phyloP scores from a whole-genome alignment of 2,113 vertebrate species.

The Pristiophorus japonicus region DNA sequence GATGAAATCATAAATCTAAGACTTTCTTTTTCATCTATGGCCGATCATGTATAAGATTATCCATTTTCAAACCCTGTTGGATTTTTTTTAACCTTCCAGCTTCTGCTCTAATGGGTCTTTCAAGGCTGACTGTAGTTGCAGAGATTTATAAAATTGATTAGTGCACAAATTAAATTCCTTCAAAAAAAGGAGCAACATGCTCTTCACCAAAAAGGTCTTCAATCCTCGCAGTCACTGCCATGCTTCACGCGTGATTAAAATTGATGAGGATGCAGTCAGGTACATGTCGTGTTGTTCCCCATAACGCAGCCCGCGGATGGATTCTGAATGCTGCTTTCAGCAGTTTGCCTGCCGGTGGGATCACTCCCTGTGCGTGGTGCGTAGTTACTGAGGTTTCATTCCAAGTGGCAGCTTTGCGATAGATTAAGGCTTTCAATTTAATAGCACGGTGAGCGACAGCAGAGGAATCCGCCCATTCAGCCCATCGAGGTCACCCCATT shows the following conservation, averaged over 20 bases:
- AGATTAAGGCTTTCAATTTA: not conserved
- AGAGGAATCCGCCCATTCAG: not conserved
- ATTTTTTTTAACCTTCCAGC: conserved; percentile 14
- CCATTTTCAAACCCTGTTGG: not conserved
- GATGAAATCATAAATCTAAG: conserved; percentile 35
- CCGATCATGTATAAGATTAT: conserved; percentile 36
- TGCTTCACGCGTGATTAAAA: not conserved
- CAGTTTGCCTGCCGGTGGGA: not conserved
- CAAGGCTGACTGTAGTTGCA: not conserved
- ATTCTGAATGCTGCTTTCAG: not conserved
- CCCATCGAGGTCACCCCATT: not conserved
- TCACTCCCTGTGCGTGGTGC: not conserved
- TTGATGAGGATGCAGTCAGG: not conserved
- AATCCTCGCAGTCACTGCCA: not conserved
- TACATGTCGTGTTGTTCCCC: not conserved
- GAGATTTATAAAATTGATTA: conserved; percentile 6
- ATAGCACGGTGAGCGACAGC: not conserved
- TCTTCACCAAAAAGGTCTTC: not conserved
- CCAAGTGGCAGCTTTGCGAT: not conserved
- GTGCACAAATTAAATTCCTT: conserved; percentile 9
- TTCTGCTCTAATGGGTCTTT: not conserved
- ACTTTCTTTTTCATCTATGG: conserved; percentile 33
- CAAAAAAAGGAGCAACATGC: not conserved
- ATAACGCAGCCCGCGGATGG: not conserved
- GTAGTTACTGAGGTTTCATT: not conserved